A percentile compares a stretch with the other conserved stretches of the same genome.
phyloP scores from a whole-genome alignment of 2,888 invertebrate species.

The Melinopterus prodromus region DNA sequence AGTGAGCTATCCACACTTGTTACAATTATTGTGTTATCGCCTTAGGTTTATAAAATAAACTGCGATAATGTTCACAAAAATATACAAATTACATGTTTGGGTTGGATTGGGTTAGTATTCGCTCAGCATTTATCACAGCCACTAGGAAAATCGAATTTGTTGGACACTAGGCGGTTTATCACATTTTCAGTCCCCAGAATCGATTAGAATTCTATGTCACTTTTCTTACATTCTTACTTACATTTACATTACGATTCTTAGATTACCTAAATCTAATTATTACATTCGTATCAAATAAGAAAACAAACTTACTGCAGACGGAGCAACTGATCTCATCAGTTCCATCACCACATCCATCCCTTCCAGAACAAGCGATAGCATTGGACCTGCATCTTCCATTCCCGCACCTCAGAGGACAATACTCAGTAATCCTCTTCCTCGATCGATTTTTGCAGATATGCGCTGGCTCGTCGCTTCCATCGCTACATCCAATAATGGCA shows the following conservation, averaged over 20 bases:
- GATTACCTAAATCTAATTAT: no score
- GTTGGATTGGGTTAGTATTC: no score
- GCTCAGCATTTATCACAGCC: no score
- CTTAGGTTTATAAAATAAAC: no score
- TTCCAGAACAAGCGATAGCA: constrained; percentile 88
- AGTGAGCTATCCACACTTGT: no score
- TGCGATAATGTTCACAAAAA: no score
- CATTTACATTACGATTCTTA: neutral
- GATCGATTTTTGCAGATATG: constrained; percentile 74
- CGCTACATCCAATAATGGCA: constrained; percentile 83
- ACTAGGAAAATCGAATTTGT: neutral
- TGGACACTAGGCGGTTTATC: neutral
- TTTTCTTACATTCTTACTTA: neutral
- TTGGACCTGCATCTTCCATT: constrained; percentile 90
- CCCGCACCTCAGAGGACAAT: constrained; percentile 85
- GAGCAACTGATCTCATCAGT: constrained; percentile 86
- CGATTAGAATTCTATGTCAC: neutral
- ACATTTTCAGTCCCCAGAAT: no score
- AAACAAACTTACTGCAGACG: constrained; percentile 81
- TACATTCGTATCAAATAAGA: neutral
- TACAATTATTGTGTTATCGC: no score
- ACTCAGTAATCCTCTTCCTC: constrained; percentile 62
- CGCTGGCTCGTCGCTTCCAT: constrained; percentile 90
- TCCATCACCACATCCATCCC: constrained; percentile 91
- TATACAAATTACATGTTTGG: no score